phyloP scores from a whole-genome alignment of 1,140 invertebrate species.

The Bursaphelenchus mucronatus region DNA sequence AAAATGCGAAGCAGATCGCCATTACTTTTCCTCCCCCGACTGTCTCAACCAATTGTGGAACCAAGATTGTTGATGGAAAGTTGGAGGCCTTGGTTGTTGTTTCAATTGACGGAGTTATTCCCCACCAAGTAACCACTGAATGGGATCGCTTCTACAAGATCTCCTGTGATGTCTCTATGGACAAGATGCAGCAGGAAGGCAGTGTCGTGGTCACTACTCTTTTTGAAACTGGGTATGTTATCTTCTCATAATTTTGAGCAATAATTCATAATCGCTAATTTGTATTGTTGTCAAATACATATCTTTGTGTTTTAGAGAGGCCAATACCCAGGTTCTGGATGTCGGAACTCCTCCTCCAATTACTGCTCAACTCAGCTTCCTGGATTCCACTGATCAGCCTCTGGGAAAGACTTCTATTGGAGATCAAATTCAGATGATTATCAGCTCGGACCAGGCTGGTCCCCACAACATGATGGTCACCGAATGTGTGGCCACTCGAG shows the following conservation, averaged over 20 bases:
- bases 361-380: slow-evolving; percentile 50
- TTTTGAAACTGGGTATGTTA: slow-evolving; percentile 47
- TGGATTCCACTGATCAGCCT: slow-evolving; percentile 55
- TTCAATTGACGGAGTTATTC: slow-evolving; percentile 57
- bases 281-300: neutral
- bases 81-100: slow-evolving; percentile 60
- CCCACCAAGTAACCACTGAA: slow-evolving; percentile 59
- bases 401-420: slow-evolving; percentile 57
- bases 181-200: slow-evolving; percentile 56
- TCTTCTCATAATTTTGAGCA: neutral
- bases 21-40: slow-evolving; percentile 61
- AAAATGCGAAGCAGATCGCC: slow-evolving; percentile 60
- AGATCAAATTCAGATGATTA: slow-evolving; percentile 50
- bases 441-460: slow-evolving; percentile 58
- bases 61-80: slow-evolving; percentile 58
- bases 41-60: slow-evolving; percentile 57
- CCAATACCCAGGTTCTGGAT: slow-evolving; percentile 53
- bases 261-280: neutral
- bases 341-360: slow-evolving; percentile 60
- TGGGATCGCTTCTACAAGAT: slow-evolving; percentile 61
- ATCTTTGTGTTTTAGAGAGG: slow-evolving; percentile 38
- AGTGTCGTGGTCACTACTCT: slow-evolving; percentile 61
- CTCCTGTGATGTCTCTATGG: slow-evolving; percentile 58
- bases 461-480: slow-evolving; percentile 57
- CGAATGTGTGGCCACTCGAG: slow-evolving; percentile 56